Conservation (phyloP, 2,888 invertebrate genomes). For the Drosophila rellima region DNA sequence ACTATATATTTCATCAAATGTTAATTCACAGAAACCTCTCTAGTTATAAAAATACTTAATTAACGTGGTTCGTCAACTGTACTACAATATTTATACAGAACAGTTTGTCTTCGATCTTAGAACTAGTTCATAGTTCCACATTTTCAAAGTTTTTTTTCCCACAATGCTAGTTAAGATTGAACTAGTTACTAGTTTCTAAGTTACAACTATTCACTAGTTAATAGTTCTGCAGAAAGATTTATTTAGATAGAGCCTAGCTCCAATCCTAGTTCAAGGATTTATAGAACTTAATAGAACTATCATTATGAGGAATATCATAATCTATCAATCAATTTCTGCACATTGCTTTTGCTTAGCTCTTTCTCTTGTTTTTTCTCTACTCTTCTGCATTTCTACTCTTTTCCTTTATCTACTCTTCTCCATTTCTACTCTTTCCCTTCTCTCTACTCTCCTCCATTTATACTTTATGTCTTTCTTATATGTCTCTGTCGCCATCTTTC, state of each 20-base stretch:
- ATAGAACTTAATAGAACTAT: not conserved
- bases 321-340: constrained; percentile 1
- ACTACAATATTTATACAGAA: not conserved
- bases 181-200: not conserved
- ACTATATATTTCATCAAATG: not conserved
- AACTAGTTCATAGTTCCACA: not conserved
- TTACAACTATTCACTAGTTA: not conserved
- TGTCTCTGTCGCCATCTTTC: not conserved
- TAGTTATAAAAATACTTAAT: not conserved
- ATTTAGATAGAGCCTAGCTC: too few relatives aligned
- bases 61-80: too few relatives aligned
- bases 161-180: too few relatives aligned
- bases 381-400: not conserved
- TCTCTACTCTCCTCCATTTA: constrained; percentile 1
- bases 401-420: not conserved
- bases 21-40: not conserved
- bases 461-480: not conserved
- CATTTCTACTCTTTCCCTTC: constrained; percentile 10
- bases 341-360: constrained; percentile 29
- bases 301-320: not conserved
- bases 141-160: too few relatives aligned
- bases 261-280: not conserved
- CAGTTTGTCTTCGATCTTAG: not conserved
- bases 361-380: not conserved
- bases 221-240: too few relatives aligned